Base-by-base conservation (phyloP, 1,140 invertebrate genomes). In the Ostrea denselamellosa region DNA sequence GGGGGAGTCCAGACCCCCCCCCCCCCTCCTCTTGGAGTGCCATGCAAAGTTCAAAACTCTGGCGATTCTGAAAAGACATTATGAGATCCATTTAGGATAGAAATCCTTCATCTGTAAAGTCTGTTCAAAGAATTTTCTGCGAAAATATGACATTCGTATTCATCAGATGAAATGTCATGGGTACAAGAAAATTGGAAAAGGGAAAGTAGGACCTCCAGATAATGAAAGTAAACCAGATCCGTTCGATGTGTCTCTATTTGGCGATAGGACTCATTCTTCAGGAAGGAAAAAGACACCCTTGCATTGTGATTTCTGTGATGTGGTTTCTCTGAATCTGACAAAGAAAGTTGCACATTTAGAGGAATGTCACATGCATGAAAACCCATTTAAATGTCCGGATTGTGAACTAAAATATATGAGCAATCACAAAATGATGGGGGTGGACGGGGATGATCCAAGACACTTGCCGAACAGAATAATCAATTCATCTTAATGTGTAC, bases 141-240 rank as follows among this genome's bases (percentile, higher is more conserved):
- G 86, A 9, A 87, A 87, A 34, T 87, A 87, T 22, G 86, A 87
- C 56, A 54, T 87, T 34, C 86, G 83, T n/a, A 83, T 87, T 62
- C 86, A 87, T 53, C 77, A 83, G 81, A 83, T 87, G 8, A 56
- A 83, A n/a, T 77, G 81, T 52, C 86, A 87, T 22, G 77, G 77
- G 9, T 87, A 83, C 25, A 58, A 68, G 17, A 87, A 62, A 83
- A 65, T 56, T 12, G 81, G 81, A n/a, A 56, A 83, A 62, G 86
- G 86, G n/a, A 68, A 34, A 19, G 82, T 87, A 10, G 65, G 53
- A 12, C 81, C 53, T 22, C 77, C 77, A 65, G 86, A 87, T 9
- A 28, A 58, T 58, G 86, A 87, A 22, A 44, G 44, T 34, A 54
- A 44, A 28, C 71, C 51, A 8, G 86, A 56, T 87, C 53, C 54